These are phyloP conservation scores for Pangasius larnaudii DNA, from an alignment of 2,797 vertebrate species.

Conservation along the genomic window DNA sequence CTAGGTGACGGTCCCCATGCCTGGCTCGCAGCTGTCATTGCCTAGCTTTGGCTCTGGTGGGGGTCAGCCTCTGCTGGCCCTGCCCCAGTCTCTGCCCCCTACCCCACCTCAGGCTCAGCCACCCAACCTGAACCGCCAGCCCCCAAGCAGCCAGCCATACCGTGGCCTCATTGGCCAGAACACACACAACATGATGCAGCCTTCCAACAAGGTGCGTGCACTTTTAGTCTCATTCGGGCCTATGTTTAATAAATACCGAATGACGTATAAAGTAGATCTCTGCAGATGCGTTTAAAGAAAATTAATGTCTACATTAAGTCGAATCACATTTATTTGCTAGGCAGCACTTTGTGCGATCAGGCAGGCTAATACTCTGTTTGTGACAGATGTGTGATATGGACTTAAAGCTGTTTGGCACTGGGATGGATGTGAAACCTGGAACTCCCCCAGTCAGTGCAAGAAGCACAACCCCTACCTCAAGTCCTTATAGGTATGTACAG, in stretches of 20 bases:
- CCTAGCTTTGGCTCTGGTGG: conserved; percentile 91
- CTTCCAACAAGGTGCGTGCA: conserved; percentile 83
- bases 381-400: conserved; percentile 95
- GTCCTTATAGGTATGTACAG: conserved; percentile 86
- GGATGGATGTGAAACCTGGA: conserved; percentile 95
- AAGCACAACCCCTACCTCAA: conserved; percentile 95
- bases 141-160: conserved; percentile 88
- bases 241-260: background rate
- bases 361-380: conserved; percentile 10
- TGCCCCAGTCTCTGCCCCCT: conserved; percentile 87
- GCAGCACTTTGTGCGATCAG: conserved; percentile 1
- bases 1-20: conserved; percentile 90
- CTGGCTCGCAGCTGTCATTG: conserved; percentile 91
- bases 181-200: conserved; percentile 91
- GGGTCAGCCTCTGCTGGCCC: conserved; percentile 91
- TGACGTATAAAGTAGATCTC: background rate
- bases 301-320: background rate
- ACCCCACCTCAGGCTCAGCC: conserved; percentile 88
- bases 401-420: conserved; percentile 90
- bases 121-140: conserved; percentile 86
- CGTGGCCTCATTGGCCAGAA: conserved; percentile 89
- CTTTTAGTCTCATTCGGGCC: background rate
- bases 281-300: background rate
- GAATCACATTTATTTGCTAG: background rate
- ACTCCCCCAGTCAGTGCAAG: conserved; percentile 89